phyloP scores from a whole-genome alignment of 2,797 vertebrate species.

The Furcifer pardalis region DNA sequence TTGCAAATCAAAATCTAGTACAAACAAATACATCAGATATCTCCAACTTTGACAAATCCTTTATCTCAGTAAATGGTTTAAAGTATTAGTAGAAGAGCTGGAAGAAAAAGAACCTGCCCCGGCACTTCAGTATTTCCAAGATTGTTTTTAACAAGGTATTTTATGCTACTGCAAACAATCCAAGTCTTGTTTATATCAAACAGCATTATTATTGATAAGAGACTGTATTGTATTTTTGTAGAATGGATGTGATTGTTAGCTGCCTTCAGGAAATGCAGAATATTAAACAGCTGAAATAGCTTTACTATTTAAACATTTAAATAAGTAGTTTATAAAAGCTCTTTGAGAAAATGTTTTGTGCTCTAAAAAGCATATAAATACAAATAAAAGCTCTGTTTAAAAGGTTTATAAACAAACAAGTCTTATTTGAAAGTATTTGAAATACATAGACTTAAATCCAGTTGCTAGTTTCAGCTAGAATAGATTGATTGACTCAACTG shows the following conservation, averaged over 20 bases:
- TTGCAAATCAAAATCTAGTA: conserved; percentile 47
- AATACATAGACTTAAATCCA: not conserved
- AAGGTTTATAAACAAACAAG: not conserved
- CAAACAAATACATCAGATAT: conserved; percentile 35
- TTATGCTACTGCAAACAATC: not conserved
- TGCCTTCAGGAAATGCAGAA: not conserved
- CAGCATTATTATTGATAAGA: conserved; percentile 5
- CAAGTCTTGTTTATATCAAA: not conserved
- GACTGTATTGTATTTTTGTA: not conserved
- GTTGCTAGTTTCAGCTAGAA: too few relatives aligned
- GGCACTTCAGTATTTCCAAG: conserved; percentile 23
- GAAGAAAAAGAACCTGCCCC: conserved; percentile 8
- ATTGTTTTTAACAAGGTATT: not conserved
- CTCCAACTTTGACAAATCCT: conserved; percentile 36
- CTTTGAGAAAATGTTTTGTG: conserved; percentile 9
- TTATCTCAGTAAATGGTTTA: conserved; percentile 42
- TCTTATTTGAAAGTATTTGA: not conserved
- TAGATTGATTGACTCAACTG: too few relatives aligned
- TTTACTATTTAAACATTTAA: too few relatives aligned
- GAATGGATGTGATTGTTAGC: not conserved
- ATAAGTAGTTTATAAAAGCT: not conserved
- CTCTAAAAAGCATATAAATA: not conserved
- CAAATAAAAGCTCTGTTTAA: not conserved
- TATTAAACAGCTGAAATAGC: not conserved
- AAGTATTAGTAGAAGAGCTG: not conserved